phyloP scores from a whole-genome alignment of 2,888 invertebrate genomes.

The Cepaea hortensis region DNA sequence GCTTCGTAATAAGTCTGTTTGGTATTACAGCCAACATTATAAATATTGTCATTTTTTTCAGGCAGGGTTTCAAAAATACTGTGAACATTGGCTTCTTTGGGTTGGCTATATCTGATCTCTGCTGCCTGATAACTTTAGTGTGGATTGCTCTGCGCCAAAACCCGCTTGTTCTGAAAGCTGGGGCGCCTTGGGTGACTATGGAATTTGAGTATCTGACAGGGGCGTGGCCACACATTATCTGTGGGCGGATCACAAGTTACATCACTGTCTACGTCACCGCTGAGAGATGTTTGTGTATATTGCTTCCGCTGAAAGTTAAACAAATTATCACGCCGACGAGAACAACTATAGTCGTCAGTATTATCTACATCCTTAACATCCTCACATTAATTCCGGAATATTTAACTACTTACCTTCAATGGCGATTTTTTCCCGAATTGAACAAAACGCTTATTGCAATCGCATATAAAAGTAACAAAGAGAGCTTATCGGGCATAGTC shows the following conservation, averaged over 20 bases:
- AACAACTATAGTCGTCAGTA: not conserved
- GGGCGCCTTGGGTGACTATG: not conserved
- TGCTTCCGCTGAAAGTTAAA: constrained; percentile 7
- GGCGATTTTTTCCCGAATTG: not conserved
- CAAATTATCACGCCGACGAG: not conserved
- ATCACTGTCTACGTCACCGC: not conserved
- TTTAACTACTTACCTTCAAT: not conserved
- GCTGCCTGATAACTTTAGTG: not conserved
- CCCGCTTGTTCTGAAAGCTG: not conserved
- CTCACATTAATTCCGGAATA: constrained; percentile 1
- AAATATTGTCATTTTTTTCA: not conserved
- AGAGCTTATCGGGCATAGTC: not conserved
- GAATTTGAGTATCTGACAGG: constrained; percentile 11
- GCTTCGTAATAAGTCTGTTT: not conserved
- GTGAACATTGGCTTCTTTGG: constrained; percentile 1
- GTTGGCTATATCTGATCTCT: constrained; percentile 8
- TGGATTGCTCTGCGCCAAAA: constrained; percentile 10
- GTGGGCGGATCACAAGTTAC: not conserved
- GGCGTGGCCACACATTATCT: not conserved
- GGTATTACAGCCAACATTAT: constrained; percentile 6
- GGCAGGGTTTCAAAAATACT: not conserved
- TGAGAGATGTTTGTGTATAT: constrained; percentile 24
- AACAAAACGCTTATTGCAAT: not conserved
- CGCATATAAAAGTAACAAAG: not conserved
- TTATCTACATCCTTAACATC: not conserved